phyloP scores from a whole-genome alignment of 2,888 invertebrate genomes.

The Sesamia inferens region DNA sequence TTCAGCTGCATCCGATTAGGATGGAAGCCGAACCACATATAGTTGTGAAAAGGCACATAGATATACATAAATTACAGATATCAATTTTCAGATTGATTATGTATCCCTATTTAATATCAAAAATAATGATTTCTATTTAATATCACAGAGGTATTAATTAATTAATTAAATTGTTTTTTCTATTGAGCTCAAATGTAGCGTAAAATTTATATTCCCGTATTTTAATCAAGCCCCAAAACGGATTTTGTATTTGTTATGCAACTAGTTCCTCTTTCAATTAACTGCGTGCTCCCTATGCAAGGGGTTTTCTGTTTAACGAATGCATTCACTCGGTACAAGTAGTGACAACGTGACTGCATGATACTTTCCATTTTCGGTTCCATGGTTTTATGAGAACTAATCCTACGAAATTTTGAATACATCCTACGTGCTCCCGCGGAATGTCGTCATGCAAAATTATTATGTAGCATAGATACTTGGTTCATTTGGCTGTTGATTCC shows the following conservation, averaged over 20 bases:
- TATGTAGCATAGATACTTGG: background rate
- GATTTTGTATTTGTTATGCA: constrained; percentile 23
- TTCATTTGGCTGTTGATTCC: background rate
- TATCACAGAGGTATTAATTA: background rate
- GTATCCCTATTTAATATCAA: background rate
- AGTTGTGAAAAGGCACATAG: too few species aligned
- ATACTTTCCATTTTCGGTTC: background rate
- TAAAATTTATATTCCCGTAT: constrained; percentile 28
- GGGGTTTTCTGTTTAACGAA: constrained; percentile 6
- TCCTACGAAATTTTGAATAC: background rate
- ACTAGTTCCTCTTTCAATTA: constrained; percentile 29
- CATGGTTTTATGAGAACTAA: background rate
- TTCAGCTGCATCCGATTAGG: too few species aligned
- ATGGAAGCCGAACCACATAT: too few species aligned
- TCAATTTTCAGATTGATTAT: background rate
- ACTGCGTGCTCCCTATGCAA: background rate
- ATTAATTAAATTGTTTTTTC: constrained; percentile 18
- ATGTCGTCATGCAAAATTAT: background rate
- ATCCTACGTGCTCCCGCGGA: background rate
- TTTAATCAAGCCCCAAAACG: constrained; percentile 39
- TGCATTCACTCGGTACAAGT: background rate
- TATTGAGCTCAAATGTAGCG: constrained; percentile 22
- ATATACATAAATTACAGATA: too few species aligned
- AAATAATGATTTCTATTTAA: too few species aligned
- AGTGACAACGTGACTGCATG: background rate